These are phyloP conservation scores for Diachasmimorpha longicaudata DNA, from an alignment of 1,140 invertebrate genomes.

Conservation along the genomic window DNA sequence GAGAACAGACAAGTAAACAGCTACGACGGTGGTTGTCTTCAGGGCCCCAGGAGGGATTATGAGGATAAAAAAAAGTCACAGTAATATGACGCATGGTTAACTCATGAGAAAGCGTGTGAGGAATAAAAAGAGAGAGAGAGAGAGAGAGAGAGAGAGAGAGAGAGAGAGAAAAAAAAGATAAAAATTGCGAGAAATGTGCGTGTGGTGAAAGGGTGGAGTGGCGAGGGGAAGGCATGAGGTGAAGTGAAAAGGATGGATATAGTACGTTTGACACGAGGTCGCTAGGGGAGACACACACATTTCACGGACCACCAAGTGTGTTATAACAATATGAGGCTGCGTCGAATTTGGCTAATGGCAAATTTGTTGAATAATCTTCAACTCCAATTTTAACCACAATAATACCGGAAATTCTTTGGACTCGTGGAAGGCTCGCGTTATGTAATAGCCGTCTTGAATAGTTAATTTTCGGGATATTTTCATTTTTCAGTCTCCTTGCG, in stretches of 20 bases:
- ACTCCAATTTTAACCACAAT: neutral
- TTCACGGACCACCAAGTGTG: slow-evolving; percentile 15
- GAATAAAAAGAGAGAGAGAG: no score
- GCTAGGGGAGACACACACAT: slow-evolving; percentile 35
- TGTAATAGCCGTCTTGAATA: no score
- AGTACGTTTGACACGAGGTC: slow-evolving; percentile 38
- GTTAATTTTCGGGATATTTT: no score
- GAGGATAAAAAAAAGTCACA: neutral
- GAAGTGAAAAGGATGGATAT: slow-evolving; percentile 28
- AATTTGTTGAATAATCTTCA: neutral
- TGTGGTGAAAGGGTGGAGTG: neutral
- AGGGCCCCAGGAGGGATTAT: neutral
- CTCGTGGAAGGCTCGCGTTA: neutral
- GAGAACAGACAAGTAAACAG: neutral
- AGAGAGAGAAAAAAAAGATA: no score
- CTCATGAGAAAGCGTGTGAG: neutral
- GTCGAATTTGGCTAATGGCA: neutral
- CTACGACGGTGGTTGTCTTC: slow-evolving; percentile 16
- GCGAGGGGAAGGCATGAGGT: slow-evolving; percentile 10
- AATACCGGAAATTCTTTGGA: neutral
- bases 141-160: no score
- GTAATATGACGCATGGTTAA: neutral
- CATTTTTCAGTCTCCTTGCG: slow-evolving; percentile 16
- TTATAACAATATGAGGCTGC: neutral
- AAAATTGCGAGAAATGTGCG: neutral